Base-by-base conservation (phyloP, 2,113 vertebrate species). In the Poeciliopsis prolifica region DNA sequence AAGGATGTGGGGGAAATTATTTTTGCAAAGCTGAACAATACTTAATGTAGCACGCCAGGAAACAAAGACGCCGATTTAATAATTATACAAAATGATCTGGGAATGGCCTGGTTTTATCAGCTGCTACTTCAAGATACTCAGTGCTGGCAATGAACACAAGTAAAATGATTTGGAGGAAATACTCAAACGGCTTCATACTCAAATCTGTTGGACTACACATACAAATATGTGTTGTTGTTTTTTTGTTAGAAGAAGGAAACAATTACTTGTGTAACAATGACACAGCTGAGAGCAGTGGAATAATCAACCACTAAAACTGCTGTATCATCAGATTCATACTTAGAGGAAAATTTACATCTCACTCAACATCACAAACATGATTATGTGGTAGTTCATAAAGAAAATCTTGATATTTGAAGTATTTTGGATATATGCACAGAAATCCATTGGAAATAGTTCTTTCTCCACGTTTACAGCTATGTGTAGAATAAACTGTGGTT, bases 1-100 rank as follows among this genome's bases (percentile, higher is more conserved):
- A 68, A 89, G 88, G 83, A 86, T 87, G 86, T 86, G 78, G 79
- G 80, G 80, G 76, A 87, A 89, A 91, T 93, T 80, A 79, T 88
- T 88, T 54, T 88, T 85, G 83, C 70, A 69, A 77, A 75, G 62
- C 78, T 81, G 77, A 89, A 84, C 81, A 88, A 82, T 86, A 85
- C 72, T 91, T 87, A 91, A 88, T 89, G 77, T 81, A 64, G 65
- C 72, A 62, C 71, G 63, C 77, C 69, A 58, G 75, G 71, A 85
- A 82, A 84, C 70, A 75, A 64, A 83, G 73, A 74, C 72, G 61
- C 74, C 30, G 68, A 78, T 91, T 87, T 86, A 79, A 84, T 90
- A 80, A 84, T 80, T 60, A 61, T 22, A 13, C 58, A 51, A 79
- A 76, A 82, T 80, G 48, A 29, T 73, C 60, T 66, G 70, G 78